Percentiles rank a stretch among this genome's conserved stretches.
Evolutionary conservation across 2,797 vertebrate species (phyloP).

Genomic region (Typhlichthys subterraneus): DNA sequence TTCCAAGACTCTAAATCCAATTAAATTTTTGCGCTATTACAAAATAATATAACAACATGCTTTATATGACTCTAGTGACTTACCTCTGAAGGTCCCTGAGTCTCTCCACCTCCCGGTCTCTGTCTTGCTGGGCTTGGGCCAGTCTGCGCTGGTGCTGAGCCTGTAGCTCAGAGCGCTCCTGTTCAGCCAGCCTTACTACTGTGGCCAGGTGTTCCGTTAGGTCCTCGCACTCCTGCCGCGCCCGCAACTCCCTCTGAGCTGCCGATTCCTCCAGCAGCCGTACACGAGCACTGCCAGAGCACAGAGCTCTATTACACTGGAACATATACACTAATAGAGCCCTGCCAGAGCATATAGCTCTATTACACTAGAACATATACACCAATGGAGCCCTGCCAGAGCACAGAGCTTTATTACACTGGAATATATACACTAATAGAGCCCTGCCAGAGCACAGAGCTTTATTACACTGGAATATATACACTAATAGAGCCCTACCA

Average conservation of each 20-base stretch:
- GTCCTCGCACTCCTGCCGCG: constrained; percentile 79
- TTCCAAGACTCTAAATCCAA: too few species aligned
- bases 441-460: constrained; percentile 56
- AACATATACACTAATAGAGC: constrained; percentile 26
- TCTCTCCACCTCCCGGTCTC: constrained; percentile 81
- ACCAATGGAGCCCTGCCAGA: constrained; percentile 59
- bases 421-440: constrained; percentile 1
- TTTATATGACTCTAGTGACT: not conserved
- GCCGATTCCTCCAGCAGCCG: constrained; percentile 83
- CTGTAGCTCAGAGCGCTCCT: constrained; percentile 77
- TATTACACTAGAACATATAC: not conserved
- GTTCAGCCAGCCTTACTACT: constrained; percentile 67
- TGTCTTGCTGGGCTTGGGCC: constrained; percentile 76
- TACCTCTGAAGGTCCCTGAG: constrained; percentile 87
- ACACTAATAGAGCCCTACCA: constrained; percentile 60
- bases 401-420: not conserved
- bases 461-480: not conserved
- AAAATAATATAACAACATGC: not conserved
- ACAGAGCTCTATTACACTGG: not conserved
- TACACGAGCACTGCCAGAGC: constrained; percentile 68
- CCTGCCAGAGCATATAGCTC: constrained; percentile 50
- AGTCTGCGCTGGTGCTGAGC: constrained; percentile 83
- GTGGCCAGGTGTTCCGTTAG: constrained; percentile 72
- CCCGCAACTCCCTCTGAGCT: constrained; percentile 75
- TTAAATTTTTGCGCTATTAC: too few species aligned